A percentile compares a stretch with the other conserved stretches of the same genome.
Evolutionary conservation across 2,797 vertebrate genomes (phyloP).

Genomic region (Alauda arvensis): DNA sequence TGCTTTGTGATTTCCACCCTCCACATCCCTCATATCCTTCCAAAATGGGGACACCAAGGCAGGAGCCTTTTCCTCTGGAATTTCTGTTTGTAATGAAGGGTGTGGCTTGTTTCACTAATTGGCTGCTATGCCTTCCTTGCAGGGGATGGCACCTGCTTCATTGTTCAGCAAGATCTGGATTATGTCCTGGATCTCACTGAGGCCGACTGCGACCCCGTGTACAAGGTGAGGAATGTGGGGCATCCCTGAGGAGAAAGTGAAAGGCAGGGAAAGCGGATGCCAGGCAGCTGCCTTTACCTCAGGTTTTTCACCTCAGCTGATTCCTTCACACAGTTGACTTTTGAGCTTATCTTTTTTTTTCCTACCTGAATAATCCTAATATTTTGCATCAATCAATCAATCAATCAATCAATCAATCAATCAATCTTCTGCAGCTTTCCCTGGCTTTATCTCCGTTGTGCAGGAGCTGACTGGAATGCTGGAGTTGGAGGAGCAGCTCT

Average conservation of each 20-base stretch:
- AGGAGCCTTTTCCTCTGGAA: background rate
- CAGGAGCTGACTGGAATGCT: background rate
- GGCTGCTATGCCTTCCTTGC: background rate
- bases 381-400: background rate
- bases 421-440: rapidly evolving
- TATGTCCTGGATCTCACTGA: constrained; percentile 71
- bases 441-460: rapidly evolving
- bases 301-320: background rate
- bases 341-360: background rate
- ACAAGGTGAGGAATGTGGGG: constrained; percentile 33
- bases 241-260: background rate
- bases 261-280: background rate
- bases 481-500: background rate
- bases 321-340: background rate
- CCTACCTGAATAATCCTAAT: background rate
- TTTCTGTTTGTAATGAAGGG: background rate
- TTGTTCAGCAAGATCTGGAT: constrained; percentile 75
- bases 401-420: background rate
- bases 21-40: background rate
- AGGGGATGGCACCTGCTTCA: constrained; percentile 77
- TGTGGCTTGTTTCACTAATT: rapidly evolving
- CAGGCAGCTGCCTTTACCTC: background rate
- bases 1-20: background rate
- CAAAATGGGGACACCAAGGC: rapidly evolving
- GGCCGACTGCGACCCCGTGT: constrained; percentile 73